Percentiles rank a stretch among this genome's conserved stretches.
Conservation (phyloP, 1,140 invertebrate species). For the Rhynchophorus ferrugineus region DNA sequence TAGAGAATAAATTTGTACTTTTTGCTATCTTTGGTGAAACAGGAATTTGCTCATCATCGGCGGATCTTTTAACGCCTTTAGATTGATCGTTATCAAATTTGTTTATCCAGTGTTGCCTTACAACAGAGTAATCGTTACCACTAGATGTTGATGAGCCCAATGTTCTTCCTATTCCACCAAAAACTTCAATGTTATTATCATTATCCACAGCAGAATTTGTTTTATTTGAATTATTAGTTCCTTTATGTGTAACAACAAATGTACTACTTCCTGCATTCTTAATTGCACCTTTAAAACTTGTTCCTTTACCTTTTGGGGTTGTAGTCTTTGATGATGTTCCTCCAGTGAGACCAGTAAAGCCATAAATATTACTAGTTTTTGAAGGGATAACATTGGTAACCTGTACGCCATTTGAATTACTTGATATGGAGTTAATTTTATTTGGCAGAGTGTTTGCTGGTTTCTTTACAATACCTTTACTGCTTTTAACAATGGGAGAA, state of each 20-base stretch:
- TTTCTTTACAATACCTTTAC: not conserved
- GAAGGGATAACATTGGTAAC: constrained; percentile 22
- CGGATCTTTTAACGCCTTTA: constrained; percentile 11
- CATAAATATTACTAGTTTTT: constrained; percentile 28
- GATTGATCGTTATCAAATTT: constrained; percentile 34
- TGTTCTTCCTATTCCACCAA: constrained; percentile 24
- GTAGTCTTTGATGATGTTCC: constrained; percentile 17
- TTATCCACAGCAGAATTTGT: constrained; percentile 16
- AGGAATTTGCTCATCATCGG: not conserved
- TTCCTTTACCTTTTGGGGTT: constrained; percentile 1
- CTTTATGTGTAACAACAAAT: constrained; percentile 37
- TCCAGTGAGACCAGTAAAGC: constrained; percentile 23
- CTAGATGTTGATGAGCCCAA: constrained; percentile 15
- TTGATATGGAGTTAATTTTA: constrained; percentile 29
- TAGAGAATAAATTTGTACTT: constrained; percentile 13
- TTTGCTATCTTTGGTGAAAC: constrained; percentile 22
- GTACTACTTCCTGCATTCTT: constrained; percentile 33
- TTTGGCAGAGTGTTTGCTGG: constrained; percentile 14
- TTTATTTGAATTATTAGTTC: constrained; percentile 9
- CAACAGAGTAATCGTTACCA: constrained; percentile 33
- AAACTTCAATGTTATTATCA: constrained; percentile 2
- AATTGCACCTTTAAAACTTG: constrained; percentile 24
- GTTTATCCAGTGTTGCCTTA: constrained; percentile 48
- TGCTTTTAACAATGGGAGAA: not conserved
- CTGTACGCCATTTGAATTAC: constrained; percentile 1